A percentile compares a stretch with the other conserved stretches of the same genome.
Conservation (phyloP, 2,797 vertebrate species). For the Micropoecilia bifurca region DNA sequence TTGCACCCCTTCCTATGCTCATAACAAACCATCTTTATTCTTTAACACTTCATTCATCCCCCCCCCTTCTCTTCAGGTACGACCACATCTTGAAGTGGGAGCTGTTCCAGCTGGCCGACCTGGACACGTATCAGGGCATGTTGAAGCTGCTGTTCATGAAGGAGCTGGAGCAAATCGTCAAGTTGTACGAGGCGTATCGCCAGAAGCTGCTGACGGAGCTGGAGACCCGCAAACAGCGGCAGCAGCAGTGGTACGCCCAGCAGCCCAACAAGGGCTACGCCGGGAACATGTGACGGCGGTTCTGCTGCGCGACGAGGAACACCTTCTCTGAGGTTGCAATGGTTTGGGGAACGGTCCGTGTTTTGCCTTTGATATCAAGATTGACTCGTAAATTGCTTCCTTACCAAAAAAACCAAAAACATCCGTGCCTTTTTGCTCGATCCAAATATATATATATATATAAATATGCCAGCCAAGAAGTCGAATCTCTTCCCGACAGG, state of each 20-base stretch:
- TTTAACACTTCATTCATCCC: neutral
- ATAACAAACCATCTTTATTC: neutral
- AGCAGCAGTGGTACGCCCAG: conserved; percentile 96
- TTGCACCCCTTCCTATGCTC: neutral
- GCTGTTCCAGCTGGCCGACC: conserved; percentile 96
- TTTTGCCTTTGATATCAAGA: conserved; percentile 52
- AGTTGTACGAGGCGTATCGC: conserved; percentile 96
- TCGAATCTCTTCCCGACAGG: conserved; percentile 15
- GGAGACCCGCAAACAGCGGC: conserved; percentile 92
- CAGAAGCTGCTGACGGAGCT: conserved; percentile 93
- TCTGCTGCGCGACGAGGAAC: neutral
- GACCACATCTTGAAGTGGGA: conserved; percentile 99
- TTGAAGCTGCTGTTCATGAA: conserved; percentile 99
- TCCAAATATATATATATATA: conserved; percentile 68
- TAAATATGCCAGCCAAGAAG: conserved; percentile 72
- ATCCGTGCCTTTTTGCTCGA: conserved; percentile 76
- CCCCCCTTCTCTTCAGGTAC: conserved; percentile 80
- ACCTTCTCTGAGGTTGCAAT: conserved; percentile 56
- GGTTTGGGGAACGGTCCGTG: conserved; percentile 56
- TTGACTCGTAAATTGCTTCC: conserved; percentile 61
- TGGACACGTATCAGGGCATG: conserved; percentile 99
- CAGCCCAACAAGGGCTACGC: conserved; percentile 89
- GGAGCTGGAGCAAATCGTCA: conserved; percentile 97
- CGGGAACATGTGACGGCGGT: conserved; percentile 76
- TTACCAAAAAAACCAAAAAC: conserved; percentile 69